phyloP scores from a whole-genome alignment of 2,797 vertebrate species.

The Coregonus ussuriensis region DNA sequence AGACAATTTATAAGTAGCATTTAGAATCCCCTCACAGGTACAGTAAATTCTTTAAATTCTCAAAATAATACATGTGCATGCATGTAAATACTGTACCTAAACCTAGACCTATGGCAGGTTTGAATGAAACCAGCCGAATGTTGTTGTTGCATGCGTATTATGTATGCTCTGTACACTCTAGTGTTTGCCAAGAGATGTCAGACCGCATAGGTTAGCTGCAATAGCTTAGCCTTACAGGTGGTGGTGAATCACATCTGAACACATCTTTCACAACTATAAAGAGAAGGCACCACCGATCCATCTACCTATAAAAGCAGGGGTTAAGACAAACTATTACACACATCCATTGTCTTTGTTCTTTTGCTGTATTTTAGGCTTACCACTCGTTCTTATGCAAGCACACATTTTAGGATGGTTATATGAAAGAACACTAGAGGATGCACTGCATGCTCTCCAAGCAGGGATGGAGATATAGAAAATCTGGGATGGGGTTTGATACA shows the following conservation, averaged over 20 bases:
- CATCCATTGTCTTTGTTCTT: conserved; percentile 21
- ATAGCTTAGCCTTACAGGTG: background rate
- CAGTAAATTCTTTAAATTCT: too few relatives aligned
- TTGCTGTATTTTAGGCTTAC: conserved; percentile 7
- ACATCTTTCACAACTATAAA: background rate
- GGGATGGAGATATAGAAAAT: conserved; percentile 30
- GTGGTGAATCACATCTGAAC: background rate
- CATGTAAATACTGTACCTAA: too few relatives aligned
- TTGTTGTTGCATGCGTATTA: background rate
- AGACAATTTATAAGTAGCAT: background rate
- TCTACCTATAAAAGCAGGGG: conserved; percentile 4
- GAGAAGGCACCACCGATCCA: conserved; percentile 10
- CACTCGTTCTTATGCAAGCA: conserved; percentile 15
- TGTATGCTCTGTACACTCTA: background rate
- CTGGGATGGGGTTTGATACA: conserved; percentile 55
- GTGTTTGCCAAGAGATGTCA: background rate
- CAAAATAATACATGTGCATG: too few relatives aligned
- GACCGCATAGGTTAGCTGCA: background rate
- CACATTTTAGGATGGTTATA: conserved; percentile 20
- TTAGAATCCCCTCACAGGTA: background rate
- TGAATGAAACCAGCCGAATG: background rate
- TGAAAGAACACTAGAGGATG: conserved; percentile 16
- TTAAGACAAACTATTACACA: conserved; percentile 22
- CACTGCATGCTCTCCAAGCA: conserved; percentile 27
- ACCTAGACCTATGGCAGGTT: background rate